These are phyloP conservation scores for Thysanoteuthis rhombus DNA, from an alignment of 2,888 invertebrate species.

Conservation along the genomic window DNA sequence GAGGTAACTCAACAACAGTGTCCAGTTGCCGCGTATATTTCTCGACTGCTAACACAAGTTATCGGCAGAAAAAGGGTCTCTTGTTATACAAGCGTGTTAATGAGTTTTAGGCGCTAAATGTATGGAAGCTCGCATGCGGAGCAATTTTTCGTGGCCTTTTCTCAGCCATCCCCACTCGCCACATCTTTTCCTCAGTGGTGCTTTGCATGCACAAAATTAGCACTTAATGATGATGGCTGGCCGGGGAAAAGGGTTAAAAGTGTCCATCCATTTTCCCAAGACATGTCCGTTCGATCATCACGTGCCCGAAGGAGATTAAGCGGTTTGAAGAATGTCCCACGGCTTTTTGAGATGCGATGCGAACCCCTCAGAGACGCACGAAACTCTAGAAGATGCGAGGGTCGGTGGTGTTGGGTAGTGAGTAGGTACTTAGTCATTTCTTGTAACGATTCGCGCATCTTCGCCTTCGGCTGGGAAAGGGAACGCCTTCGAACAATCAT, in stretches of 20 bases:
- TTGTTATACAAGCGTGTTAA: neutral
- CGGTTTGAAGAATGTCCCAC: neutral
- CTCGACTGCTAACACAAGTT: too few relatives aligned
- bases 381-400: neutral
- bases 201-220: neutral
- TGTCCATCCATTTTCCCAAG: neutral
- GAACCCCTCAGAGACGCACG: neutral
- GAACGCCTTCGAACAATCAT: neutral
- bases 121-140: neutral
- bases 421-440: neutral
- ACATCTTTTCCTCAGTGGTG: neutral
- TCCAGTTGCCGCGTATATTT: too few relatives aligned
- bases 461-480: neutral
- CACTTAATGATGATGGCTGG: neutral
- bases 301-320: conserved; percentile 12
- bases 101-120: neutral
- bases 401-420: neutral
- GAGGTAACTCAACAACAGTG: too few relatives aligned
- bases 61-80: neutral
- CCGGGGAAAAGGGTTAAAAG: neutral
- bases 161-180: neutral
- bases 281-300: neutral
- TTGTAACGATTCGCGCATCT: neutral
- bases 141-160: neutral
- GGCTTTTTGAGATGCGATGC: neutral